Base-by-base conservation (phyloP, 2,797 vertebrate species). In the Moxostoma hubbsi region DNA sequence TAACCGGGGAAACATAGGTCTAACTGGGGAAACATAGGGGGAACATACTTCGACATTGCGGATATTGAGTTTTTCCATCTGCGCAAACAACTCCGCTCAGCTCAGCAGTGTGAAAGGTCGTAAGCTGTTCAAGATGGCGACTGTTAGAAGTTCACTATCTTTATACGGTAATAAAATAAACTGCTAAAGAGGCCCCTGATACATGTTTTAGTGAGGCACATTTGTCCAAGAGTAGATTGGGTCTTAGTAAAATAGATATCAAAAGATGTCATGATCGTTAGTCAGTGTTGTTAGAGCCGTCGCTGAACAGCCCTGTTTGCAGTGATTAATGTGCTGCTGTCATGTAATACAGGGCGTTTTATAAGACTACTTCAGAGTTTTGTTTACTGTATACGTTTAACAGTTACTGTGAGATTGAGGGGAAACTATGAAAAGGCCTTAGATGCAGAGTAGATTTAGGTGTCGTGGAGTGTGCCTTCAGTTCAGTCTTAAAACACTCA, bases 81-180 rank as follows among this genome's bases (percentile, higher is more conserved):
- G 73, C 82, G 80, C 73, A 81, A 57, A 55, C 59, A 81, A 36
- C 36, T 5, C 24, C 24, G 24, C 75, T 58, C 24, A 45, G 75
- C 45, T 58, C 51, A 45, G n/a, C 11, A 4, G 49, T 59, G 59
- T 76, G 6, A 69, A 13, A 77, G 75, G 80, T 80, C 62, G 84
- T 80, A 77, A 82, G 80, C 71, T 68, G 82, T 61, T 76, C 80
- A 86, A 86, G 82, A 86, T 84, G 84, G 84, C 84, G 84, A 75
- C 70, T 16, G 24, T 82, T 58, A 74, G 65, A 68, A 73, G 77
- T 84, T 73, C 51, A 77, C 77, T 77, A 36, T 84, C 53, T 73
- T 51, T 80, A 55, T 71, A 82, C 53, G 80, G 82, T 81, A 81
- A 77, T 49, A 58, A 49, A 73, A 68, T 77, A 75, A 64, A 78